These are phyloP conservation scores for Augochlorella aurata DNA, from an alignment of 2,888 invertebrate species.

Conservation along the genomic window DNA sequence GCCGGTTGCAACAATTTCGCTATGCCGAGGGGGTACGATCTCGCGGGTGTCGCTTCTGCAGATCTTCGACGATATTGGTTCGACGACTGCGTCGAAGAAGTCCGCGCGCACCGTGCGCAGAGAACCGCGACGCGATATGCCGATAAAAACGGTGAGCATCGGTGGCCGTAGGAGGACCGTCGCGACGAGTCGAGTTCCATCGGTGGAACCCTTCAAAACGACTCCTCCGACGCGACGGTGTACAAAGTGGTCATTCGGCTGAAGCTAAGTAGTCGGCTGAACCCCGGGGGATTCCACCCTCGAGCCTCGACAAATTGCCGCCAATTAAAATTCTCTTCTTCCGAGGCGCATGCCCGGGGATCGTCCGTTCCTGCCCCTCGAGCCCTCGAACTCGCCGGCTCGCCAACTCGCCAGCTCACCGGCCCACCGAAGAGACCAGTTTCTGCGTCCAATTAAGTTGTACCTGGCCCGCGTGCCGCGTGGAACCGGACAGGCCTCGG, in stretches of 20 bases:
- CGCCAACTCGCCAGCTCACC: neutral
- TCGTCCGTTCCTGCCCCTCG: conserved; percentile 40
- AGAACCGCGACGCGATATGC: neutral
- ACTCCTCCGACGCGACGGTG: conserved; percentile 49
- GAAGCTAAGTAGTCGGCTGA: conserved; percentile 54
- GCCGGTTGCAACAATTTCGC: too few species aligned
- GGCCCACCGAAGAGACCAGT: conserved; percentile 71
- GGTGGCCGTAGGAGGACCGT: neutral
- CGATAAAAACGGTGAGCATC: neutral
- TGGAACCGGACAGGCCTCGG: conserved; percentile 49
- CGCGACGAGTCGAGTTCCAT: conserved; percentile 13
- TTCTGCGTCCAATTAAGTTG: conserved; percentile 79
- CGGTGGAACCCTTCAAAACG: conserved; percentile 32
- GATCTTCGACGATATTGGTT: too few species aligned
- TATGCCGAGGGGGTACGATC: too few species aligned
- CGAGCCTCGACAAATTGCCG: conserved; percentile 71
- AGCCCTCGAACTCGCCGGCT: neutral
- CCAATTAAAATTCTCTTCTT: conserved; percentile 76
- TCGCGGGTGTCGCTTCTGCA: too few species aligned
- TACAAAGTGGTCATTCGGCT: conserved; percentile 55
- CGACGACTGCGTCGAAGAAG: too few species aligned
- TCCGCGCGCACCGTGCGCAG: neutral
- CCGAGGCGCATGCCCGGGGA: conserved; percentile 56
- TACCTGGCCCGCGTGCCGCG: conserved; percentile 65
- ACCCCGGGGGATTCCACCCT: conserved; percentile 53